Evolutionary conservation across 2,888 invertebrate species (phyloP), one percentile per base, ranked within the genome.

Genomic region (Nebria salina): DNA sequence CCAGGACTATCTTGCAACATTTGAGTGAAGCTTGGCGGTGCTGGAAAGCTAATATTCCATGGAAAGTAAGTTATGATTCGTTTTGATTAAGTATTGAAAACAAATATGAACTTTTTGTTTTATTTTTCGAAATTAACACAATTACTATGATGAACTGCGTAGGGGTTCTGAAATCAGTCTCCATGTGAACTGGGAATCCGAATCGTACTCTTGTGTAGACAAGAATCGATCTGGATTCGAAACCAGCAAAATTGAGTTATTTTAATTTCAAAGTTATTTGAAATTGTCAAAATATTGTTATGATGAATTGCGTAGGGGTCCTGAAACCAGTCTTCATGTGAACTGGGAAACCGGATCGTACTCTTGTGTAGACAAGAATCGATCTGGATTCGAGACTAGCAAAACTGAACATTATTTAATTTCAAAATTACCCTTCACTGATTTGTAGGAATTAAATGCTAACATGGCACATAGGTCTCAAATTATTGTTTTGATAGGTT

Each of bases 41-140:
- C 89, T 99, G 99, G 99, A 99, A 99, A 88, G 99, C 99, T 0
- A 98, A 99, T 89, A 99, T 99, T 86, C 99, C 99, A 0, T 99
- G 99, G 99, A 99, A 99, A 93, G 97, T 95, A 86, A 84, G 86
- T 84, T 81, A 15, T 65, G 26, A 13, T 74, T 66, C 66, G 2
- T 1, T 34, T 34, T 34, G 34, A 34, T 34, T 34, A 34, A 34
- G 34, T 34, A 2, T 34, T 34, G 34, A 34, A 34, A 34, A 34
- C 34, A 20, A 20, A 20, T 20, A 20, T 20, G 20, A 20, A 20
- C 20, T 20, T 20, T 20, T 20, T 20, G 20, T 43, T 0, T 43
- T 1, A 43, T 9, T 43, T 74, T 11, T 7, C 54, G 8, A 11
- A 13, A 54, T 54, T 7, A 8, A 54, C 0, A 4, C 4, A 54